Percentiles rank a stretch among this genome's conserved stretches.
phyloP scores from a whole-genome alignment of 2,888 invertebrate species.

The Lacanobia oleracea region DNA sequence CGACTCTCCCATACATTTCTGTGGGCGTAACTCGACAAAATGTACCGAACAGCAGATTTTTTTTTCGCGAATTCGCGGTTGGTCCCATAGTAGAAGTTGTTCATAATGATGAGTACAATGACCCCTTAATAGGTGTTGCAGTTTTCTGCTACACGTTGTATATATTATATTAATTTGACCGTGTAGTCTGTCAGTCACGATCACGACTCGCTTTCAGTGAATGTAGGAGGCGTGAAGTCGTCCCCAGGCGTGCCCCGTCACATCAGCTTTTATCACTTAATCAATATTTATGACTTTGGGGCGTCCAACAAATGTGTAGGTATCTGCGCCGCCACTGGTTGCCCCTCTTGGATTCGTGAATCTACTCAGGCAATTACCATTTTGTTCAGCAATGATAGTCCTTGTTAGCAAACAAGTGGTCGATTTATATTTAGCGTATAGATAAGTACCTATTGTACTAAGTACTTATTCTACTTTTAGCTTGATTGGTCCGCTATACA shows the following conservation, averaged over 20 bases:
- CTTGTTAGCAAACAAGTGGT: neutral
- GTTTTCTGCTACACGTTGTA: too few relatives aligned
- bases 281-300: conserved; percentile 10
- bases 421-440: neutral
- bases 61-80: too few relatives aligned
- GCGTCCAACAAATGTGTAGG: conserved; percentile 2
- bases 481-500: neutral
- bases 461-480: neutral
- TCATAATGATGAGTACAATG: too few relatives aligned
- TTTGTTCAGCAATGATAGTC: neutral
- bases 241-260: neutral
- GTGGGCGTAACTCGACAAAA: too few relatives aligned
- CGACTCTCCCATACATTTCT: too few relatives aligned
- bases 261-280: neutral
- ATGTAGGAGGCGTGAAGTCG: neutral
- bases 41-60: too few relatives aligned
- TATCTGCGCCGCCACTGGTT: neutral
- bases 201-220: too few relatives aligned
- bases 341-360: neutral
- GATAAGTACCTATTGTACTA: neutral
- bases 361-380: neutral
- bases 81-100: too few relatives aligned
- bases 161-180: too few relatives aligned
- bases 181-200: too few relatives aligned
- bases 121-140: too few relatives aligned